phyloP scores from a whole-genome alignment of 2,113 vertebrate species.

The Stigmatopora argus region DNA sequence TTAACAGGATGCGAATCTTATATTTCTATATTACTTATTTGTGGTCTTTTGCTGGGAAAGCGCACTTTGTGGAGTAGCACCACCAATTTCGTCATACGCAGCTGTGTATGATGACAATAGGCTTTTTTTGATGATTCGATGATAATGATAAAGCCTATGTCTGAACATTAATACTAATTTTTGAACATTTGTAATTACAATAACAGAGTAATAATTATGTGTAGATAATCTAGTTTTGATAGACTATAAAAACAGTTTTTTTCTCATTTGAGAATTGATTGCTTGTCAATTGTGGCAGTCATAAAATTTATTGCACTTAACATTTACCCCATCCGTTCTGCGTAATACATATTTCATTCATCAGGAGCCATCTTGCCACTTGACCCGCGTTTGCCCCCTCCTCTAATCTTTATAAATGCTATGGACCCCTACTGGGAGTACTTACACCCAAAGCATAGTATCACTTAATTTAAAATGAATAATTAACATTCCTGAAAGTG shows the following conservation, averaged over 20 bases:
- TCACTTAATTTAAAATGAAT: slow-evolving; percentile 34
- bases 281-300: background rate
- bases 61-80: too few species aligned
- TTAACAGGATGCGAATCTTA: too few species aligned
- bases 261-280: background rate
- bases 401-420: slow-evolving; percentile 19
- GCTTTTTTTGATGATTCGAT: too few species aligned
- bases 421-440: slow-evolving; percentile 15
- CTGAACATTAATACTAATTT: too few species aligned
- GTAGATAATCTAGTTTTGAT: too few species aligned
- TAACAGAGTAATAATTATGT: too few species aligned
- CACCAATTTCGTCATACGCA: too few species aligned
- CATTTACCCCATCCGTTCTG: background rate
- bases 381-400: background rate
- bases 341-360: background rate
- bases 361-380: background rate
- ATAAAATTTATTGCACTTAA: background rate
- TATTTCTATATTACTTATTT: too few species aligned
- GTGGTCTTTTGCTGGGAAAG: too few species aligned
- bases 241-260: background rate
- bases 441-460: slow-evolving; percentile 33
- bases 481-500: slow-evolving; percentile 20
- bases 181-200: too few species aligned
- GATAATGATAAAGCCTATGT: too few species aligned
- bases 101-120: too few species aligned